phyloP scores from a whole-genome alignment of 2,797 vertebrate species.

The Rhinoraja longicauda region DNA sequence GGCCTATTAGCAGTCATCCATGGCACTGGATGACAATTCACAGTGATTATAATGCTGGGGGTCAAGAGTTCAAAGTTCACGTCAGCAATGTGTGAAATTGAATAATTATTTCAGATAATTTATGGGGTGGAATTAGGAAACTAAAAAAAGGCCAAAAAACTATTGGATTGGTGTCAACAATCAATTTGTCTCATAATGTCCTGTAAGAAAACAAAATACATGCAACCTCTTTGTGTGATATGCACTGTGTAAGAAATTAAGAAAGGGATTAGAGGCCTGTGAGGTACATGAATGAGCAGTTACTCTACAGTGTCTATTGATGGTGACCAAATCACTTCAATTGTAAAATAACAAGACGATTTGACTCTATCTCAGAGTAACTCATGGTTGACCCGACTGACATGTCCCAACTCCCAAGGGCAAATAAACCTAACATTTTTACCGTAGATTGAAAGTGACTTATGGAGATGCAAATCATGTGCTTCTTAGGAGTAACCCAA shows the following conservation, averaged over 20 bases:
- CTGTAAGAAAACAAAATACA: background rate
- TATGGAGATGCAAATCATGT: background rate
- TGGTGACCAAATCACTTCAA: background rate
- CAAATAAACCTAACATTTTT: background rate
- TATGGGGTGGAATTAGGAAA: background rate
- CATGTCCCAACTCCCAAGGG: background rate
- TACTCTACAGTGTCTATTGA: background rate
- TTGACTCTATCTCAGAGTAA: background rate
- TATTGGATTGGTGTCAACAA: background rate
- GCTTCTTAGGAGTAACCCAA: background rate
- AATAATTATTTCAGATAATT: background rate
- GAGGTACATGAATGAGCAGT: background rate
- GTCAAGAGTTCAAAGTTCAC: background rate
- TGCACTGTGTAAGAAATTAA: background rate
- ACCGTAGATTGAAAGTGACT: background rate
- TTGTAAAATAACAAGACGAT: background rate
- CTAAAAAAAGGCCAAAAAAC: background rate
- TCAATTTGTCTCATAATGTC: background rate
- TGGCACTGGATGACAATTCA: background rate
- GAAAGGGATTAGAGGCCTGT: background rate
- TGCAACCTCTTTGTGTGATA: background rate
- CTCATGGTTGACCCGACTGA: background rate
- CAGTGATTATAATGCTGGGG: background rate
- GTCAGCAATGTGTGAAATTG: background rate
- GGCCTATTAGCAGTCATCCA: background rate